Evolutionary conservation across 2,797 vertebrate species (phyloP), one percentile per base, ranked within the genome.

Genomic region (Hippopotamyrus pictus): DNA sequence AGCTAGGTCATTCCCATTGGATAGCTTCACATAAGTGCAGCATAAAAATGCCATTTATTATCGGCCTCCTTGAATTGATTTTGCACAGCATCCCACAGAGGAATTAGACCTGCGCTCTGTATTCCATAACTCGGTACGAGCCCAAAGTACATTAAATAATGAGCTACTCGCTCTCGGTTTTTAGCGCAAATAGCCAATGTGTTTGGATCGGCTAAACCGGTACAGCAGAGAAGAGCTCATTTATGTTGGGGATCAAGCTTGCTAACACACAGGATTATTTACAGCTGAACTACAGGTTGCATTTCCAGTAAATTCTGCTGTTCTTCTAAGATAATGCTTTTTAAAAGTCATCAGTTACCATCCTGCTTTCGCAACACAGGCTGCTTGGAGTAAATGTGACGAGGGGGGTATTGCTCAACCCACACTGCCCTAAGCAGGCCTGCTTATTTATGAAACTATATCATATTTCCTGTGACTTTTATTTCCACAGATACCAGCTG

Each of bases 371-470:
- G 41, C 65, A 87, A 62, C 46, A 59, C 51, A 82, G 65, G 11
- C 37, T 37, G 82, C 48, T 90, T 65, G 85, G 48, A 86, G 89
- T 88, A 88, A 59, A 89, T 85, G 86, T 89, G 44, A 29, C 41
- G 46, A 22, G 65, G 44, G 88, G 37, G 54, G 4, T 83, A 79
- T 73, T 29, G 82, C 22, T 90, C 89, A 91, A 89, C 90, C 87
- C 92, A 93, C 91, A 89, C 91, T 91, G 89, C 89, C 91, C 90
- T 93, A 88, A 91, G 92, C 90, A 93, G 22, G 57, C 41, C 57
- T 83, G 48, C 44, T 90, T 88, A 87, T 86, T 90, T 83, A 90
- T 41, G 8, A 90, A 90, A 90, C 53, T 84, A 87, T 73, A 83
- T 90, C 88, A 89, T 89, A 87, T 89, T 90, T 90, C 88, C n/a